Evolutionary conservation across 2,797 vertebrate genomes (phyloP), one percentile per base, ranked within the genome.

Genomic region (Sparidentex hasta): DNA sequence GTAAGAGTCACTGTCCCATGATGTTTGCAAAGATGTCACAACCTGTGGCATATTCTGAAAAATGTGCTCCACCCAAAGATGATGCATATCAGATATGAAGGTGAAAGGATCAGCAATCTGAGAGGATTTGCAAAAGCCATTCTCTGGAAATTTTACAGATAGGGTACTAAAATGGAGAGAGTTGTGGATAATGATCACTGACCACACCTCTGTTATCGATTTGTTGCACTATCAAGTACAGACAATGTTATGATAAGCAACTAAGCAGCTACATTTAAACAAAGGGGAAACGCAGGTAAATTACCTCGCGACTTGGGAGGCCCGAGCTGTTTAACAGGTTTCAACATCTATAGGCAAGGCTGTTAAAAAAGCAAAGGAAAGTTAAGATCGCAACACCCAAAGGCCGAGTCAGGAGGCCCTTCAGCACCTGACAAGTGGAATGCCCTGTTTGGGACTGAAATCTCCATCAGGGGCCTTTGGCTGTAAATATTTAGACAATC

Each of bases 261-360:
- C 51, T 27, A 73, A 81, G 72, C 21, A 65, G 47, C 0, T 67
- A 1, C 47, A 65, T 73, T 78, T 14, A 72, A 77, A 81, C 58
- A 71, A 68, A 85, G 21, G 76, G 44, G 29, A 81, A 55, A 54
- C 23, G 66, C 57, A 80, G 51, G 44, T 57, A 73, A 77, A 85
- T 70, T 52, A 11, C 43, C 41, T 6, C 0, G 12, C 71, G 75
- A 56, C 29, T 72, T 41, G 21, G 23, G 27, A 66, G 46, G 12
- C 16, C 57, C 7, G 11, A 76, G 82, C 65, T 81, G 84, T 67
- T 81, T 0, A 12, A 69, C 87, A 71, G 67, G 87, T 92, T 92
- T 80, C 25, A 74, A 16, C 16, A 38, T 69, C 66, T 52, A 65
- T 23, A 83, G 72, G 65, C 57, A 43, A 79, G 46, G 68, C 33